phyloP scores from a whole-genome alignment of 2,888 invertebrate genomes.

The Drosophila phalerata region DNA sequence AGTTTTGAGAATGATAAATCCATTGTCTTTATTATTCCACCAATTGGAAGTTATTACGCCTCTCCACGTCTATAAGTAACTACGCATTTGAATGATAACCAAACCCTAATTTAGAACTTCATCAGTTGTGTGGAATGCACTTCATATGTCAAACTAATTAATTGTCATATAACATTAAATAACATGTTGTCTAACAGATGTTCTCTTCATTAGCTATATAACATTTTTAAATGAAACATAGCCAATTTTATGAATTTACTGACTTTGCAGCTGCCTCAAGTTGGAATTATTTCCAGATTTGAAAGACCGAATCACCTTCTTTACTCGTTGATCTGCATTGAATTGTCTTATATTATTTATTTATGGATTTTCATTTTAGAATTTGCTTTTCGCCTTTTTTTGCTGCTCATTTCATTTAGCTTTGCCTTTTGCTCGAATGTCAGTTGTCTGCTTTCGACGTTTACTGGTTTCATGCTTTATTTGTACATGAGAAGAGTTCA shows the following conservation, averaged over 20 bases:
- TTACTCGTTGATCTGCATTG: slow-evolving; percentile 15
- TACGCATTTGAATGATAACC: too few species aligned
- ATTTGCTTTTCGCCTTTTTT: slow-evolving; percentile 18
- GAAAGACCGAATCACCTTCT: background rate
- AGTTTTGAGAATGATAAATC: background rate
- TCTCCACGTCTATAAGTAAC: too few species aligned
- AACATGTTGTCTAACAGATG: slow-evolving; percentile 1
- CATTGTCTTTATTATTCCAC: background rate
- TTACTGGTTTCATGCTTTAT: slow-evolving; percentile 62
- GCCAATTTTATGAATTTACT: slow-evolving; percentile 24
- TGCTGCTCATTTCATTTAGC: slow-evolving; percentile 48
- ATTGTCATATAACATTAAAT: background rate
- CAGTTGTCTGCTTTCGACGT: too few species aligned
- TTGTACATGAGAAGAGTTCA: slow-evolving; percentile 42
- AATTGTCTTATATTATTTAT: slow-evolving; percentile 47
- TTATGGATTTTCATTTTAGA: slow-evolving; percentile 24
- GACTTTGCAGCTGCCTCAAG: slow-evolving; percentile 39
- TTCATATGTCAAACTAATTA: background rate
- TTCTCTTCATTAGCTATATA: slow-evolving; percentile 19
- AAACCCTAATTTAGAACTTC: too few species aligned
- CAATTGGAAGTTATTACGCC: too few species aligned
- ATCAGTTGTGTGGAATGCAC: background rate
- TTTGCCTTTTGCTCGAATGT: slow-evolving; percentile 45
- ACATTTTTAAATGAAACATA: slow-evolving; percentile 6
- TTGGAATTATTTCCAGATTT: slow-evolving; percentile 24